Conservation (phyloP, 2,797 vertebrate genomes). For the Adrianichthys oophorus region DNA sequence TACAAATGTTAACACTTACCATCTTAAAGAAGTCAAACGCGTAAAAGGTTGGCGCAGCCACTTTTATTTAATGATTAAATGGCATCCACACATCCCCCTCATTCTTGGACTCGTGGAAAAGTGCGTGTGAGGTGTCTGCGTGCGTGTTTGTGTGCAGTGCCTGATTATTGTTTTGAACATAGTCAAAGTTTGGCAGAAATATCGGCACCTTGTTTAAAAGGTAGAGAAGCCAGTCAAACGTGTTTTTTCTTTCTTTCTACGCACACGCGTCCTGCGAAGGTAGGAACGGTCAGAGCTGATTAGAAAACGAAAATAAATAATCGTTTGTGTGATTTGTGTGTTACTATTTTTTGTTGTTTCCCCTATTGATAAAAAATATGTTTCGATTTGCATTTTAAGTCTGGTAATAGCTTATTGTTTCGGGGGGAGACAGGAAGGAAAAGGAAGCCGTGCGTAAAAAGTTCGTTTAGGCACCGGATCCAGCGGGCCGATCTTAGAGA, state of each 20-base stretch:
- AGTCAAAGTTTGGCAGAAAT: slow-evolving; percentile 73
- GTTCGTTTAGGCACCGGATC: slow-evolving; percentile 39
- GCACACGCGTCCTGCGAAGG: slow-evolving; percentile 54
- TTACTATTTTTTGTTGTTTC: slow-evolving; percentile 11
- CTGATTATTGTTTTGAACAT: slow-evolving; percentile 69
- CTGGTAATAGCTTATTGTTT: slow-evolving; percentile 10
- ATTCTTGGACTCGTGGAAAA: slow-evolving; percentile 25
- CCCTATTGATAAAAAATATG: background rate
- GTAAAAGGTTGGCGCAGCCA: background rate
- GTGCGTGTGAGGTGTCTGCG: slow-evolving; percentile 7
- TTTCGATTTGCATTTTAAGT: slow-evolving; percentile 14
- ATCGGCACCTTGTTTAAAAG: slow-evolving; percentile 76
- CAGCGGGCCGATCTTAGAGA: slow-evolving; percentile 31
- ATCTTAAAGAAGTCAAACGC: slow-evolving; percentile 18
- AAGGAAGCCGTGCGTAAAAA: slow-evolving; percentile 54
- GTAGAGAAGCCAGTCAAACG: slow-evolving; percentile 88
- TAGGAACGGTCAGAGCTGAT: slow-evolving; percentile 40
- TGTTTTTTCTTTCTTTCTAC: slow-evolving; percentile 72
- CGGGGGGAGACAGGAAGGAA: slow-evolving; percentile 34
- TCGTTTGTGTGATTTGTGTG: slow-evolving; percentile 15
- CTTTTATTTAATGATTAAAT: slow-evolving; percentile 33
- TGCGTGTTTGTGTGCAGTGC: slow-evolving; percentile 49
- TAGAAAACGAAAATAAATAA: slow-evolving; percentile 5
- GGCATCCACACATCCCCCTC: slow-evolving; percentile 15
- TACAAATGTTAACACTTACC: slow-evolving; percentile 10